Evolutionary conservation across 2,113 vertebrate species (phyloP).

Genomic region (Anser cygnoides): DNA sequence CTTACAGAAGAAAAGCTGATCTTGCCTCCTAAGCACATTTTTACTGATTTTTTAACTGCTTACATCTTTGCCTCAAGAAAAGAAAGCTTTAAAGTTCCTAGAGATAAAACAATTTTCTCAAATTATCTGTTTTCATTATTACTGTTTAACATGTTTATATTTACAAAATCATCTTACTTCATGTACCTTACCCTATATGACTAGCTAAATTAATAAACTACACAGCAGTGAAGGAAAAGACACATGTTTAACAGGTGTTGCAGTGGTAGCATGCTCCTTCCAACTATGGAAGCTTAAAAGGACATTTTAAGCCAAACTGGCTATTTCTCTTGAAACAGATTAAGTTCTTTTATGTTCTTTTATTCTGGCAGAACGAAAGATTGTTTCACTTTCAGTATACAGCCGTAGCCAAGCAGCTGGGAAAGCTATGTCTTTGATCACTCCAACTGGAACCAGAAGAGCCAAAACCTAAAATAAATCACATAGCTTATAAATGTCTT

Average conservation of each 20-base stretch:
- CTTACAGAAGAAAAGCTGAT: neutral
- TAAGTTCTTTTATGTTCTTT: neutral
- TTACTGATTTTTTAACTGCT: neutral
- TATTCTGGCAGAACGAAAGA: neutral
- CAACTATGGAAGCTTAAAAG: neutral
- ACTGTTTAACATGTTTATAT: neutral
- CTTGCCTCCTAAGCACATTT: neutral
- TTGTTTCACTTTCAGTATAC: neutral
- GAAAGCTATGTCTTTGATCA: neutral
- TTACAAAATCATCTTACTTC: neutral
- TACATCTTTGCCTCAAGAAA: neutral
- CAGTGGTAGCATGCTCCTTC: neutral
- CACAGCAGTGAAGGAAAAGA: neutral
- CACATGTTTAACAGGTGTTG: neutral
- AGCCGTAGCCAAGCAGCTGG: neutral
- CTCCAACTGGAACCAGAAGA: neutral
- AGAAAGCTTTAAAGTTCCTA: neutral
- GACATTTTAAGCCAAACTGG: neutral
- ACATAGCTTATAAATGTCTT: neutral
- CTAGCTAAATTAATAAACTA: neutral
- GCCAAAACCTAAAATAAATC: neutral
- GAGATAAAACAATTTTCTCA: neutral
- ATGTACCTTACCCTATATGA: neutral
- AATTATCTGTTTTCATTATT: neutral
- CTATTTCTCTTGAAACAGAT: neutral